Base-by-base conservation (phyloP, 2,888 invertebrate species). In the Keiferia lycopersicella region DNA sequence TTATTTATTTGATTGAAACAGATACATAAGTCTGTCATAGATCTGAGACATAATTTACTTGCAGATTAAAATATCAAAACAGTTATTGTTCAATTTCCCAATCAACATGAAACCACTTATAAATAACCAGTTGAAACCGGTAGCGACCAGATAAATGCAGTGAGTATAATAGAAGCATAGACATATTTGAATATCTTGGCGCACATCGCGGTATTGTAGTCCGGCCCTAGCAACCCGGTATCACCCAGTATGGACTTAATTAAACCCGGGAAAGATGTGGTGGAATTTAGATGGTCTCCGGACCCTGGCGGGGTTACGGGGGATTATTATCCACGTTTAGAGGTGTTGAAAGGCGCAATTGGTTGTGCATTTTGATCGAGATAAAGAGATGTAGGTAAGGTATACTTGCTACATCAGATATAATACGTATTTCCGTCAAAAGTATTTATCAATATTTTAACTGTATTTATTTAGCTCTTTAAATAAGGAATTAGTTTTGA, bases 211-310 rank as follows among this genome's bases (percentile, higher is more conserved):
- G 78, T 78, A 89, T 91, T 91, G 91, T 91, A 88, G 85, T 83
- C 73, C 39, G 8, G 56, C 16, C 73, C 78, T 88, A 82, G 73
- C 39, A 10, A 34, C 16, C 73, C 78, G 71, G 85, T 83, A 73
- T 81, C 74, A 75, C 90, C 90, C 81, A 86, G 89, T 89, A 91
- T 91, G 91, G 91, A 91, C 90, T 91, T 91, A 91, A 91, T 91
- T 91, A 90, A 89, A 83, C 81, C 81, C 79, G 84, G 80, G 84
- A 81, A 83, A 86, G 85, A 87, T 88, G 83, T 84, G 85, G 78
- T 80, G 86, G 88, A 85, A 88, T 90, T 87, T 84, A 86, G 83
- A 83, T 64, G 64, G 65, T 60, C 56, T 45, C 20, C 50, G 20
- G 20, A 20, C 18, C 18, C 22, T 22, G 20, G 20, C 50, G 34